phyloP scores from a whole-genome alignment of 2,888 invertebrate genomes.

The Eupithecia centaureata region DNA sequence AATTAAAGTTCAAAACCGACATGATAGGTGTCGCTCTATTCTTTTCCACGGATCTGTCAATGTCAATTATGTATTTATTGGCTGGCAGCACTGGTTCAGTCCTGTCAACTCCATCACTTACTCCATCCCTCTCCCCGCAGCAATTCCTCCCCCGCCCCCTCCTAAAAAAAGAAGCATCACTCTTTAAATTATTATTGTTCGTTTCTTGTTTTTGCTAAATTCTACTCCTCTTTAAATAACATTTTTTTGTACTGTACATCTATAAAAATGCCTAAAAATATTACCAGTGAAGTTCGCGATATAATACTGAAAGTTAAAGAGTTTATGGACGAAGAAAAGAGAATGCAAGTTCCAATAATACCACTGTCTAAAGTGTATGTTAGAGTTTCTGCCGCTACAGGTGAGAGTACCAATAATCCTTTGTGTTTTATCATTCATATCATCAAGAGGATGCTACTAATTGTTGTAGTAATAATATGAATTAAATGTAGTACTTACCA shows the following conservation, averaged over 20 bases:
- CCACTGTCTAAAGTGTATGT: constrained; percentile 78
- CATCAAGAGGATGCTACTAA: too few relatives aligned
- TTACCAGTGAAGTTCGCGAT: constrained; percentile 77
- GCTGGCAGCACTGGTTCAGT: not conserved
- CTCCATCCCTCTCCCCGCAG: not conserved
- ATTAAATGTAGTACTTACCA: too few relatives aligned
- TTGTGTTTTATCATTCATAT: too few relatives aligned
- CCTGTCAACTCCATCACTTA: not conserved
- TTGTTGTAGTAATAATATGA: too few relatives aligned
- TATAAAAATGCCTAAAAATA: constrained; percentile 76
- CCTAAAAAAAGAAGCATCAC: not conserved
- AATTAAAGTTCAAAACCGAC: not conserved
- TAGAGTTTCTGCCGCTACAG: constrained; percentile 77
- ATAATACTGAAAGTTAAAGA: constrained; percentile 79
- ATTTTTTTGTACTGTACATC: constrained; percentile 10
- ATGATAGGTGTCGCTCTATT: not conserved
- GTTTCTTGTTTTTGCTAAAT: not conserved
- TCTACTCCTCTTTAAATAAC: not conserved
- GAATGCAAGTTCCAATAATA: constrained; percentile 80
- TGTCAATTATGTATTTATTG: not conserved
- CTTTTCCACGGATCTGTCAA: not conserved
- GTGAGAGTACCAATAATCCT: constrained; percentile 47
- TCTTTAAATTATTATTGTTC: not conserved
- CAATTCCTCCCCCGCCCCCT: not conserved
- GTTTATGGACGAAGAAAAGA: constrained; percentile 80